Base-by-base conservation (phyloP, 2,888 invertebrate genomes). In the Patella depressa region DNA sequence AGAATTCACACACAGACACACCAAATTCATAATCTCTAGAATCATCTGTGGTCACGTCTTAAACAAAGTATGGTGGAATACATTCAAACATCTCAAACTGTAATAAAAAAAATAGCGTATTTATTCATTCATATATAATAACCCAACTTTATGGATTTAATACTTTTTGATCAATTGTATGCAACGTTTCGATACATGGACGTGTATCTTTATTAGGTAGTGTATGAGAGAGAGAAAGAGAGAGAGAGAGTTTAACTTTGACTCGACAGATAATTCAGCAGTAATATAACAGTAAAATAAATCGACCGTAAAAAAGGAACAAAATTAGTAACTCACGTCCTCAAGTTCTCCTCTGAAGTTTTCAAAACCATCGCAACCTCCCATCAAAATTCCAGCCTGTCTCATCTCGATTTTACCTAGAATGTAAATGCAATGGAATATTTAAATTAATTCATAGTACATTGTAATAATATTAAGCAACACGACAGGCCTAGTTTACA, bases 291-390 rank as follows among this genome's bases (percentile, higher is more conserved):
- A 65, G 11, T 65, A n/a, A 0, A 2, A 65, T 65, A n/a, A 9
- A 65, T 19, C n/a, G 9, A 65, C 19, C 19, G 65, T 45, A 45
- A 45, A 45, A 45, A 9, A 65, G 19, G 3, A 19, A 4, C 12
- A 11, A n/a, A 59, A 65, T 65, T 15, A 19, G 9, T 65, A 19
- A 79, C 85, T 83, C 82, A 86, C 86, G 71, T 86, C 83, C 76
- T 86, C 86, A n/a, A 86, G 82, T 79, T 86, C 84, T 69, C 86
- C 86, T 76, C 80, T 78, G 80, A 86, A 85, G 70, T 80, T 82
- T 53, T 79, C 71, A 74, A 78, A 82, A 54, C 82, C 82, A 53
- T 82, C 80, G 77, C 86, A 86, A 34, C 82, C 82, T 45, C 85
- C 86, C 11, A 85, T 80, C 71, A 85, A 72, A 71, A 85, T 75